Percentiles rank a stretch among this genome's conserved stretches.
phyloP scores from a whole-genome alignment of 2,888 invertebrate species.

The Ligdia adustata region DNA sequence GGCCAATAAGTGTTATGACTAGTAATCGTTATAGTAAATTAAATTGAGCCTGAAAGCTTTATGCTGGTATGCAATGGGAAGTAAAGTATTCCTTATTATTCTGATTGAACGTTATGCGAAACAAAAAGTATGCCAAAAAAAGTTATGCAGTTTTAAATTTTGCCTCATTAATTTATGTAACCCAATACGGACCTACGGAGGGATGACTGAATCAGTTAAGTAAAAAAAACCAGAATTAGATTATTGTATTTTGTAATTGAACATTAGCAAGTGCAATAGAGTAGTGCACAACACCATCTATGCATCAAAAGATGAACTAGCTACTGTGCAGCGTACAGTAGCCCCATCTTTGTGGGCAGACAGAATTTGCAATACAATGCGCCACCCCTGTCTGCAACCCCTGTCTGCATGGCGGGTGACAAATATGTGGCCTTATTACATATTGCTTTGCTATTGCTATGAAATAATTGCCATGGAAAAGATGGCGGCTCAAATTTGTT shows the following conservation, averaged over 20 bases:
- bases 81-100: too few species aligned
- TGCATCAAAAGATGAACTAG: conserved; percentile 70
- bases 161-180: too few species aligned
- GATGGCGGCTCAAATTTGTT: neutral
- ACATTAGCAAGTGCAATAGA: conserved; percentile 3
- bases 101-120: too few species aligned
- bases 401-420: conserved; percentile 60
- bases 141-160: too few species aligned
- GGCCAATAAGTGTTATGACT: too few species aligned
- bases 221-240: neutral
- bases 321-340: conserved; percentile 68
- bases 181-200: too few species aligned
- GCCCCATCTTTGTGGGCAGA: conserved; percentile 73
- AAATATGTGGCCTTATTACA: conserved; percentile 52
- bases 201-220: neutral
- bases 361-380: conserved; percentile 68
- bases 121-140: too few species aligned
- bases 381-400: conserved; percentile 63
- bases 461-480: conserved; percentile 28
- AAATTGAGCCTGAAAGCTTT: too few species aligned
- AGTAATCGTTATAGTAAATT: too few species aligned
- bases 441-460: conserved; percentile 38
- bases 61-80: too few species aligned
- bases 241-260: neutral
- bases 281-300: conserved; percentile 62